Evolutionary conservation across 2,113 vertebrate species (phyloP), one percentile per base, ranked within the genome.

Genomic region (Montifringilla adamsi): DNA sequence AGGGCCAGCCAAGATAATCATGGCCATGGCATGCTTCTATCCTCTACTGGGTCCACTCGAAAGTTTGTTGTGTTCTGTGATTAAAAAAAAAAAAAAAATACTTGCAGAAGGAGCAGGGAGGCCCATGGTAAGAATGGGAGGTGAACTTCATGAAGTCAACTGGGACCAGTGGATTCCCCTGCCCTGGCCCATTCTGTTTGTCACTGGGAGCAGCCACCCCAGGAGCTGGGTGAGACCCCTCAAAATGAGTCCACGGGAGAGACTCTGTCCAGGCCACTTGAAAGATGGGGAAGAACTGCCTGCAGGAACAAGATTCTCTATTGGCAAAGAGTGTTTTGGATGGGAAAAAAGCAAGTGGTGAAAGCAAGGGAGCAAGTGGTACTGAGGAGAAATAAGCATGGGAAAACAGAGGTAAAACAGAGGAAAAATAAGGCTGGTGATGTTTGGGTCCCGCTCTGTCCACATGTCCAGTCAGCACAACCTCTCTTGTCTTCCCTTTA

Each of bases 71-170:
- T 13, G 6, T 56, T 82, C 23, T 27, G 15, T 59, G 46, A 50
- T 16, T 7, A 37, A 13, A 31, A 7, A 37, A 78, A 89, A 50
- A 33, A 10, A 33, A 4, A 41, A 76, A 90, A 46, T 3, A 10
- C 9, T 69, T 66, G 7, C 14, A 66, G 55, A 89, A 89, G 27
- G 27, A 80, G 3, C 20, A 70, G 14, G 30, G 53, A 77, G 6
- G 12, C 13, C 22, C 18, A 28, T 7, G 6, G 6, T 1, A 11
- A 17, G 10, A 6, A 10, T 3, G 13, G 15, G 5, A 3, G 4
- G 7, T 3, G 6, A 18, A 7, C 4, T 8, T 4, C 26, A 13
- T 28, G 13, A 50, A 59, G 9, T 9, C 3, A 4, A 2, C 0
- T 0, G 13, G 19, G 12, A 3, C 28, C 62, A 44, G 10, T 33